Percentiles rank a stretch among this genome's conserved stretches.
Evolutionary conservation across 30 jellyfish, hydroid and myxozoan species (phyloP).

Genomic region (Morbakka virulenta): DNA sequence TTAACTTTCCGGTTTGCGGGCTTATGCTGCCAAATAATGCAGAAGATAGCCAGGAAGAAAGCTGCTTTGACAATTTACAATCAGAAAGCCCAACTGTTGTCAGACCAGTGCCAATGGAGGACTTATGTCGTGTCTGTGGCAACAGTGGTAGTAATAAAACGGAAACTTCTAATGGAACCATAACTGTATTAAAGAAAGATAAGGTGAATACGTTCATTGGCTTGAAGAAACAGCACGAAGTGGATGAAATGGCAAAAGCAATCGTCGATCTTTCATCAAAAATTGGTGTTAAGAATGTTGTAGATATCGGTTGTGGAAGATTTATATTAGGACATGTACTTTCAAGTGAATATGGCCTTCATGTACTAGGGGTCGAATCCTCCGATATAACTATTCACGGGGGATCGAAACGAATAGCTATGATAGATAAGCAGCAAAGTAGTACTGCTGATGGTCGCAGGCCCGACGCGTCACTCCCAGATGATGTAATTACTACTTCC

Average conservation of each 20-base stretch:
- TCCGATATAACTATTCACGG: neutral
- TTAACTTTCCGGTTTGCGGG: neutral
- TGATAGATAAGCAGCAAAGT: neutral
- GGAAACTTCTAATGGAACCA: neutral
- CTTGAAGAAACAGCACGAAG: constrained; percentile 30
- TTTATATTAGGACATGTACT: constrained; percentile 32
- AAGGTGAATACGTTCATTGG: neutral
- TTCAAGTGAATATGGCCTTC: neutral
- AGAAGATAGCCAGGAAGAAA: neutral
- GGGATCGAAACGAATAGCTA: neutral
- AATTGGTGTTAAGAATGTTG: constrained; percentile 5
- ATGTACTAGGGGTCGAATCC: constrained; percentile 36
- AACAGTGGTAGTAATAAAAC: neutral
- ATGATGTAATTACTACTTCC: neutral
- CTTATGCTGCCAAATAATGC: neutral
- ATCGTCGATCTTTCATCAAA: neutral
- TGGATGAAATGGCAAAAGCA: neutral
- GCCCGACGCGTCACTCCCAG: neutral
- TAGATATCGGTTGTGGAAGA: constrained; percentile 59
- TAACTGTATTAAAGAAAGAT: too few species aligned
- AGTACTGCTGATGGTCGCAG: neutral
- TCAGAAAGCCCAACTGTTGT: too few species aligned
- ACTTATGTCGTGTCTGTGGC: neutral
- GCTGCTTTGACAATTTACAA: too few species aligned
- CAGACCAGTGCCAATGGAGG: neutral